A percentile compares a stretch with the other conserved stretches of the same genome.
These are phyloP conservation scores for Cerceris ruficornis DNA, from an alignment of 2,888 invertebrate genomes.

Conservation along the genomic window DNA sequence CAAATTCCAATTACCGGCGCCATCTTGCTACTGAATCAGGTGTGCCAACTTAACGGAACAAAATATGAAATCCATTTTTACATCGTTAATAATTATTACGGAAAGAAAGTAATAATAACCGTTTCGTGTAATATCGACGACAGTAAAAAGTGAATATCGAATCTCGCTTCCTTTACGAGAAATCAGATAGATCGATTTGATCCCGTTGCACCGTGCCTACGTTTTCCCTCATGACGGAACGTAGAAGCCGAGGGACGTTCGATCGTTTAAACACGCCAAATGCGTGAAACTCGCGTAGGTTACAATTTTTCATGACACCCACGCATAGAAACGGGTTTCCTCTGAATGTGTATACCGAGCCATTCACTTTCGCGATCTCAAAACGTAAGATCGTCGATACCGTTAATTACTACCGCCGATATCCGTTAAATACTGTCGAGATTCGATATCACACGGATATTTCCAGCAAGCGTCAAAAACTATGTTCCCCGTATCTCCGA, in stretches of 20 bases:
- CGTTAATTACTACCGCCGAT: slow-evolving; percentile 17
- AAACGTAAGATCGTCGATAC: slow-evolving; percentile 30
- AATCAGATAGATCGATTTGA: background rate
- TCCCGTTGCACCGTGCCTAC: slow-evolving; percentile 14
- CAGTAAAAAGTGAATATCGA: too few relatives aligned
- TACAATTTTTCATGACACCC: slow-evolving; percentile 68
- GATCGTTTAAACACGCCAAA: slow-evolving; percentile 67
- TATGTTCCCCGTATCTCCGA: background rate
- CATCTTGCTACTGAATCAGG: too few relatives aligned
- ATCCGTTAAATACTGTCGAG: background rate
- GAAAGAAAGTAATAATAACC: too few relatives aligned
- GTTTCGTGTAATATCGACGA: too few relatives aligned
- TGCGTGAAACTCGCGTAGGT: slow-evolving; percentile 73
- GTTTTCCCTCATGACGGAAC: slow-evolving; percentile 13
- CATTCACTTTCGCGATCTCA: slow-evolving; percentile 62
- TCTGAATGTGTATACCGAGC: slow-evolving; percentile 35
- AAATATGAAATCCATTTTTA: too few relatives aligned
- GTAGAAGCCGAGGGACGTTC: slow-evolving; percentile 31
- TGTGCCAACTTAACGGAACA: too few relatives aligned
- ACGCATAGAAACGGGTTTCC: slow-evolving; percentile 64
- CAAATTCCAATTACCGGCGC: too few relatives aligned
- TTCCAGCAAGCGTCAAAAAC: background rate
- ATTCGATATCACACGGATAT: background rate
- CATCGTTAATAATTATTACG: too few relatives aligned
- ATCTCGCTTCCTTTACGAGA: background rate